Evolutionary conservation across 2,113 vertebrate species (phyloP).

Genomic region (Pseudorasbora parva): DNA sequence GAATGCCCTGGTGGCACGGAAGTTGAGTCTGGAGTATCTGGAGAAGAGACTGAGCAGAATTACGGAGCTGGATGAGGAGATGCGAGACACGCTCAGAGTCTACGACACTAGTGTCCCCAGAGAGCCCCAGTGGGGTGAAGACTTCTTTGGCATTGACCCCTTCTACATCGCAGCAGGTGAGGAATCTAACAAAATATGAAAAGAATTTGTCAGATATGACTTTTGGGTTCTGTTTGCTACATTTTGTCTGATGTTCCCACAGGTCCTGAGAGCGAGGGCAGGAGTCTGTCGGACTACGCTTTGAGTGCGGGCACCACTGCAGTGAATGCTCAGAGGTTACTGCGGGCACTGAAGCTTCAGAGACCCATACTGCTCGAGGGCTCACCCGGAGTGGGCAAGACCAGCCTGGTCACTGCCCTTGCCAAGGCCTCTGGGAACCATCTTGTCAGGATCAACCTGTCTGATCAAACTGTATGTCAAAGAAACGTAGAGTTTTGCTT

Average conservation of each 20-base stretch:
- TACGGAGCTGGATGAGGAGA: slow-evolving; percentile 77
- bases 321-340: slow-evolving; percentile 89
- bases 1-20: slow-evolving; percentile 75
- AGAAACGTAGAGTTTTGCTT: background rate
- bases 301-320: slow-evolving; percentile 91
- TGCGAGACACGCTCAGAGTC: slow-evolving; percentile 82
- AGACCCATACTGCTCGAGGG: slow-evolving; percentile 94
- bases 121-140: slow-evolving; percentile 83
- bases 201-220: background rate
- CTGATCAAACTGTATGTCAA: slow-evolving; percentile 90
- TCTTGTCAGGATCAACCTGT: slow-evolving; percentile 95
- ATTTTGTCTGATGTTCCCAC: slow-evolving; percentile 43
- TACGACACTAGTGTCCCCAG: slow-evolving; percentile 80
- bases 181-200: background rate
- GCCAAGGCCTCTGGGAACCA: slow-evolving; percentile 92
- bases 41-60: slow-evolving; percentile 77
- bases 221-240: background rate
- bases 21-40: slow-evolving; percentile 85
- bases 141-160: slow-evolving; percentile 89
- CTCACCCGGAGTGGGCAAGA: slow-evolving; percentile 96
- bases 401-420: slow-evolving; percentile 91
- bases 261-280: slow-evolving; percentile 81
- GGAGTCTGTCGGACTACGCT: slow-evolving; percentile 81
- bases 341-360: slow-evolving; percentile 90
- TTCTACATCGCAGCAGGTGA: slow-evolving; percentile 92